Percentiles rank a stretch among this genome's conserved stretches.
These are phyloP conservation scores for Brachypodius melanocephalos DNA, from an alignment of 2,113 vertebrate species.

Conservation along the genomic window DNA sequence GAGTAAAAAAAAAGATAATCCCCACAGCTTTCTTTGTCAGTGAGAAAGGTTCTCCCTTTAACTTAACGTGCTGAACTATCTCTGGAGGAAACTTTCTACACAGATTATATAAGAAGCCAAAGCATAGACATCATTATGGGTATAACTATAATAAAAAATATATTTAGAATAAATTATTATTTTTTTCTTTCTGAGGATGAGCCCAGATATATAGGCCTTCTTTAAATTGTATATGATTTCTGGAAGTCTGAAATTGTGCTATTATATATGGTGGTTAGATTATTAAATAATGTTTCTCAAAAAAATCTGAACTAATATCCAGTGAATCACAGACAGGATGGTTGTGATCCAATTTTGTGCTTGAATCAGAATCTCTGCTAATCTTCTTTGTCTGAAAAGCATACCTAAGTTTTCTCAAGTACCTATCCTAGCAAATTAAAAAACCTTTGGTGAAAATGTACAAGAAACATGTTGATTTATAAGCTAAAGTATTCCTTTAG, in stretches of 20 bases:
- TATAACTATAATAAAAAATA: background rate
- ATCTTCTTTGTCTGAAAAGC: background rate
- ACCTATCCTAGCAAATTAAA: background rate
- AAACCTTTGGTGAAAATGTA: background rate
- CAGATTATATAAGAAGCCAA: background rate
- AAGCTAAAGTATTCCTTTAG: background rate
- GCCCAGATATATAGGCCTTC: background rate
- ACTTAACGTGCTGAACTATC: background rate
- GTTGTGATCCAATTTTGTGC: background rate
- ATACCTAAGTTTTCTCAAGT: background rate
- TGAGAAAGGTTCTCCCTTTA: background rate
- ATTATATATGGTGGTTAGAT: background rate
- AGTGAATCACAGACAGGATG: background rate
- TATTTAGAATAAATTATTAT: background rate
- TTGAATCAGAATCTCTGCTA: background rate
- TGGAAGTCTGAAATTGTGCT: background rate
- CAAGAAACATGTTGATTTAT: background rate
- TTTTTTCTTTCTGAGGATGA: background rate
- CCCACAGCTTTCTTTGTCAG: background rate
- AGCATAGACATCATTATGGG: background rate
- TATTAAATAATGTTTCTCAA: background rate
- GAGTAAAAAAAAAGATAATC: background rate
- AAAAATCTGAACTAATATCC: background rate
- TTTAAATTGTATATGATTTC: background rate
- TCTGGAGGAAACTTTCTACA: background rate